Base-by-base conservation (phyloP, 2,113 vertebrate species). In the Struthidea cinerea region DNA sequence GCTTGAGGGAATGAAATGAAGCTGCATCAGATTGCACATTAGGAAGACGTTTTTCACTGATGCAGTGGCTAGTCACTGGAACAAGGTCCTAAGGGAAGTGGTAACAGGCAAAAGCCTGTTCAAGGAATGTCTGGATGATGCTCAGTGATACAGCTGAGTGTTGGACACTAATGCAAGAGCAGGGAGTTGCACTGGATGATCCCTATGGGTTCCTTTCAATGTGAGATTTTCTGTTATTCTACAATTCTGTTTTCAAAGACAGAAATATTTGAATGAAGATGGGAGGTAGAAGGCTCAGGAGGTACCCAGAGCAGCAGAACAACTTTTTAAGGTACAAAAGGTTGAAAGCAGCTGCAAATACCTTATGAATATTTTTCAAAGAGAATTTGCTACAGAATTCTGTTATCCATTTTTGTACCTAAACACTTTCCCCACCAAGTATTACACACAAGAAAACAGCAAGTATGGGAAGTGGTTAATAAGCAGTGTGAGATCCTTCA, bases 241-340 rank as follows among this genome's bases (percentile, higher is more conserved):
- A 11, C 10, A 35, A 18, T 55, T 52, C 0, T 50, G 9, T 44
- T 71, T 73, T 73, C 13, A 67, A 23, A 42, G 13, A 12, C 14
- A 68, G 30, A 47, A 20, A 44, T 39, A 56, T 35, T 39, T 68
- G 16, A 73, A 47, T 41, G 18, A 35, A 47, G 65, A 79, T 28
- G 23, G 5, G 13, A 73, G 1, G 6, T 32, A 16, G 37, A 64
- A 61, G n/a, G 8, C 28, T 67, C 0, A 0, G 7, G 39, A 53
- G 6, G 7, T 52, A 24, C 11, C 33, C 6, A 30, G 28, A 59
- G 30, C 3, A 53, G 13, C 20, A 92, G 16, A 73, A 50, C 4
- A 71, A 32, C 10, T 20, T 70, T 84, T 60, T 47, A 56, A 76
- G 22, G 32, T 41, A 23, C 8, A 44, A 52, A 44, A 63, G 6